Conservation (phyloP, 1,140 invertebrate genomes). For the Drosophila carrolli region DNA sequence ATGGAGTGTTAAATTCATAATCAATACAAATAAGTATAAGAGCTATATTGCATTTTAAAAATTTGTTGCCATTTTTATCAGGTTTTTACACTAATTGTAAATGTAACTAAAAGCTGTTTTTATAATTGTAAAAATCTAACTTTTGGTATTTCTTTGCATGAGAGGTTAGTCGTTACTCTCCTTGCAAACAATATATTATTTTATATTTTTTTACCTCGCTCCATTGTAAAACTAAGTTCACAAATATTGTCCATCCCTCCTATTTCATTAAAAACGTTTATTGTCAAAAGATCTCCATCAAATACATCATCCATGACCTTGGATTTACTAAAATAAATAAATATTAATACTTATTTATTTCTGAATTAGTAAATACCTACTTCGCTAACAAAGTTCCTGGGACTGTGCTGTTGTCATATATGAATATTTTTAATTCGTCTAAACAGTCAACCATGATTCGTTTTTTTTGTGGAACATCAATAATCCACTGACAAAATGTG, state of each 20-base stretch:
- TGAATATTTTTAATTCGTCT: rapidly evolving
- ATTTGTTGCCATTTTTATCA: too few relatives aligned
- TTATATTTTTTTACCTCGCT: slow-evolving; percentile 9
- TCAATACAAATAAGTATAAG: background rate
- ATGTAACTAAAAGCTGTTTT: too few relatives aligned
- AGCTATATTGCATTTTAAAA: too few relatives aligned
- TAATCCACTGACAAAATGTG: slow-evolving; percentile 89
- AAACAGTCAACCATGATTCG: background rate
- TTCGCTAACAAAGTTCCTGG: slow-evolving; percentile 9
- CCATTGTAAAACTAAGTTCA: too few relatives aligned
- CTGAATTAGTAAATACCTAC: background rate
- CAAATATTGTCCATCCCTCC: too few relatives aligned
- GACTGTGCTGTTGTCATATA: slow-evolving; percentile 47
- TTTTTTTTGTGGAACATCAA: slow-evolving; percentile 84
- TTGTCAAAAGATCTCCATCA: slow-evolving; percentile 43
- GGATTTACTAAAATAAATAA: background rate
- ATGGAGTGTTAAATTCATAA: background rate
- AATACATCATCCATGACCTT: background rate
- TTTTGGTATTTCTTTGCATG: too few relatives aligned
- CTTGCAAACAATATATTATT: too few relatives aligned
- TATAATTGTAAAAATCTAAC: too few relatives aligned
- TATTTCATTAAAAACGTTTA: background rate
- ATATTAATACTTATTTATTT: background rate
- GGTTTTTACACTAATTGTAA: too few relatives aligned
- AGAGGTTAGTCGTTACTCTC: too few relatives aligned